phyloP scores from a whole-genome alignment of 1,140 invertebrate species.

The Augochlora pura region DNA sequence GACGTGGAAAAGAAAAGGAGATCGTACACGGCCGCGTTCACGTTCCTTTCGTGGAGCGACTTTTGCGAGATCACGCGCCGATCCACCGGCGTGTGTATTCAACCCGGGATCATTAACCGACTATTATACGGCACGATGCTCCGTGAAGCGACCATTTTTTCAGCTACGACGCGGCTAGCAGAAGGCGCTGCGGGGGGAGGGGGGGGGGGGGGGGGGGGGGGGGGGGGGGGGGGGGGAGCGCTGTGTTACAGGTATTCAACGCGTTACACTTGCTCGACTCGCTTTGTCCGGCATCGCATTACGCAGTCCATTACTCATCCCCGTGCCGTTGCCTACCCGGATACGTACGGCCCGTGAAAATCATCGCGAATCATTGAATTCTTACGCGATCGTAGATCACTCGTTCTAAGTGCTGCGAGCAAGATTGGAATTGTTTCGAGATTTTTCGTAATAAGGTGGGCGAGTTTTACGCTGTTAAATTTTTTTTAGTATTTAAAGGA shows the following conservation, averaged over 20 bases:
- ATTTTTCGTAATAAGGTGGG: too few relatives aligned
- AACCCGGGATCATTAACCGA: constrained; percentile 61
- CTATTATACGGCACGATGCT: constrained; percentile 58
- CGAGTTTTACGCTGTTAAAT: too few relatives aligned
- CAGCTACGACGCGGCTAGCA: background rate
- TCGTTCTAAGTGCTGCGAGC: too few relatives aligned
- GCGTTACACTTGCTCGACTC: constrained; percentile 63
- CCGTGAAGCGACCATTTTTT: constrained; percentile 50
- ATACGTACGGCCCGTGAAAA: constrained; percentile 22
- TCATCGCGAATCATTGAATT: background rate
- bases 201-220: too few relatives aligned
- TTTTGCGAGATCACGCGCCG: constrained; percentile 50
- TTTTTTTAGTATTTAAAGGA: too few relatives aligned
- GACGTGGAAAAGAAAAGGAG: constrained; percentile 17
- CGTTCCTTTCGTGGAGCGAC: constrained; percentile 18
- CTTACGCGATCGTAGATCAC: too few relatives aligned
- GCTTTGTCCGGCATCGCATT: constrained; percentile 57
- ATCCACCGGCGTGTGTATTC: constrained; percentile 63
- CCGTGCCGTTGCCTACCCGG: constrained; percentile 52
- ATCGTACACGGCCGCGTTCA: constrained; percentile 6
- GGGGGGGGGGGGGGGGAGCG: too few relatives aligned
- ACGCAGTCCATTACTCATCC: constrained; percentile 57
- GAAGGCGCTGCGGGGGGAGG: constrained; percentile 19
- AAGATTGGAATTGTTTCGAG: too few relatives aligned
- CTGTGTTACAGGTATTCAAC: constrained; percentile 52